These are phyloP conservation scores for Zonitis immaculata DNA, from an alignment of 2,888 invertebrate genomes.

Conservation along the genomic window DNA sequence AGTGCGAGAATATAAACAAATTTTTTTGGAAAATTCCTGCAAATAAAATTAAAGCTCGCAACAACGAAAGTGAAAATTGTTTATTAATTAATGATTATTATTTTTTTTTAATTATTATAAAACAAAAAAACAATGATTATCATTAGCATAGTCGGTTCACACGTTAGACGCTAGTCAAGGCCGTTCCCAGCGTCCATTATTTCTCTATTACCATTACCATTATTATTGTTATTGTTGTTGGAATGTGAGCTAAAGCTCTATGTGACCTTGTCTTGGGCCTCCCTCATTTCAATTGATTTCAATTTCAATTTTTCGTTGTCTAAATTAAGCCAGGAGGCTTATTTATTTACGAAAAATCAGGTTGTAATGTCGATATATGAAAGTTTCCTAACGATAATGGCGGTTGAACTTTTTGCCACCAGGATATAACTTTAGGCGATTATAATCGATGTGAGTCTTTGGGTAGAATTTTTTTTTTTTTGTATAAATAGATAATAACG, in stretches of 20 bases:
- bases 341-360: too few species aligned
- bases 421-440: constrained; percentile 27
- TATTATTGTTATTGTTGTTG: constrained; percentile 17
- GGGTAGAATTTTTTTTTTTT: too few species aligned
- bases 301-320: constrained; percentile 5
- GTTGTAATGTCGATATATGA: constrained; percentile 43
- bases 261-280: constrained; percentile 39
- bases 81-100: too few species aligned
- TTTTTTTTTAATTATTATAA: too few species aligned
- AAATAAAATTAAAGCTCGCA: constrained; percentile 12
- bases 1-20: too few species aligned
- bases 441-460: constrained; percentile 2
- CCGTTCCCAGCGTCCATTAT: constrained; percentile 38
- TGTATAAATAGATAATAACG: too few species aligned
- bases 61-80: constrained; percentile 22
- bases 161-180: constrained; percentile 41
- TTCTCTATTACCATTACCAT: constrained; percentile 7
- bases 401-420: constrained; percentile 38
- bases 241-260: constrained; percentile 26
- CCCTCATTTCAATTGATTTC: constrained; percentile 21
- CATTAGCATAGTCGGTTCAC: constrained; percentile 38
- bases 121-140: constrained; percentile 26
- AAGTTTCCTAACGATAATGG: constrained; percentile 40
- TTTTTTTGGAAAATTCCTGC: constrained; percentile 20
- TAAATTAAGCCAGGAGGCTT: too few species aligned